phyloP scores from a whole-genome alignment of 2,888 invertebrate genomes.

The Empis livida region DNA sequence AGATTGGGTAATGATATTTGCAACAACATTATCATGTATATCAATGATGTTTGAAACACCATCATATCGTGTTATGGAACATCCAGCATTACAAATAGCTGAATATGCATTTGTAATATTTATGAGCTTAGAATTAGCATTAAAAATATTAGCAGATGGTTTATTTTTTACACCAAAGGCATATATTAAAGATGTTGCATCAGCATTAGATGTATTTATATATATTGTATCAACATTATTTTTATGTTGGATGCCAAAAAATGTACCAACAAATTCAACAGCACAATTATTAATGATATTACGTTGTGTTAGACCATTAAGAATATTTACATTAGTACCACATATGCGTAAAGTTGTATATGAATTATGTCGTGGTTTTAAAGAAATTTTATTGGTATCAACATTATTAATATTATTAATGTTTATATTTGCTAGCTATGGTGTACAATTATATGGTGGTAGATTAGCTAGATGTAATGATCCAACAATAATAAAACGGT shows the following conservation, averaged over 20 bases:
- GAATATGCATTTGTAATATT: conserved; percentile 97
- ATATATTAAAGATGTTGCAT: conserved; percentile 93
- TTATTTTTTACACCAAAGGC: conserved; percentile 98
- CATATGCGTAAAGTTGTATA: conserved; percentile 99
- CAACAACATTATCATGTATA: conserved; percentile 91
- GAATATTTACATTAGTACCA: conserved; percentile 96
- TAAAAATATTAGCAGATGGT: conserved; percentile 96
- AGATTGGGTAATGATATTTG: conserved; percentile 99
- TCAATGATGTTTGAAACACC: conserved; percentile 99
- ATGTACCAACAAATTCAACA: conserved; percentile 82
- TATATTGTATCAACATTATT: conserved; percentile 94
- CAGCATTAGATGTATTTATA: conserved; percentile 92
- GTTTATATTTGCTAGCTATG: conserved; percentile 99
- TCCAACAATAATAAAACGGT: conserved; percentile 66
- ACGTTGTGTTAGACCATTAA: conserved; percentile 85
- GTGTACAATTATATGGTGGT: conserved; percentile 96
- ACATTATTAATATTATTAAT: conserved; percentile 91
- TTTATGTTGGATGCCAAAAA: conserved; percentile 86
- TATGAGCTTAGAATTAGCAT: conserved; percentile 91
- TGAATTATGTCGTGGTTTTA: conserved; percentile 95
- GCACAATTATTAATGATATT: conserved; percentile 94
- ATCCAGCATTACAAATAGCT: conserved; percentile 82
- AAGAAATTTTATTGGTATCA: conserved; percentile 95
- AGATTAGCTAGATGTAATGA: conserved; percentile 91
- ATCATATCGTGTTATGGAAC: conserved; percentile 83